Conservation (phyloP, 2,888 invertebrate species). For the Ethmia dodecea region DNA sequence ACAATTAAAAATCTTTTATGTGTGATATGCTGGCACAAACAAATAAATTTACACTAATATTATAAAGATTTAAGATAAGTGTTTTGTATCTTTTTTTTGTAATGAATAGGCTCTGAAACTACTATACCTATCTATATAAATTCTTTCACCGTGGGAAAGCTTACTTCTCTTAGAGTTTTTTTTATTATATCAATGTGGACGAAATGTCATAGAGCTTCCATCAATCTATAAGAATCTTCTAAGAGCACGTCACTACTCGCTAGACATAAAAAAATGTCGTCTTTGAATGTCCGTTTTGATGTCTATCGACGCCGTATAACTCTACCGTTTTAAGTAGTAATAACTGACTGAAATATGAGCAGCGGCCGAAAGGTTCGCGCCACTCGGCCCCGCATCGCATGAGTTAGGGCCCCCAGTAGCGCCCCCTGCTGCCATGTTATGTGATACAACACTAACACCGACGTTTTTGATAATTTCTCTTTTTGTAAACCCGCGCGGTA, state of each 20-base stretch:
- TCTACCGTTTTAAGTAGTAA: slow-evolving; percentile 60
- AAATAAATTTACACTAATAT: too few relatives aligned
- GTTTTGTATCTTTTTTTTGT: too few relatives aligned
- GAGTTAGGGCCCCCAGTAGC: slow-evolving; percentile 62
- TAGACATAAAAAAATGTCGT: slow-evolving; percentile 44
- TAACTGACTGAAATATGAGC: slow-evolving; percentile 50
- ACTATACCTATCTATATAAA: too few relatives aligned
- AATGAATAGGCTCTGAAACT: too few relatives aligned
- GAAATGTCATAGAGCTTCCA: slow-evolving; percentile 7
- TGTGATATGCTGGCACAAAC: too few relatives aligned
- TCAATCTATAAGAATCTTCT: slow-evolving; percentile 11
- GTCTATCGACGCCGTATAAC: slow-evolving; percentile 57
- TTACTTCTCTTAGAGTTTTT: too few relatives aligned
- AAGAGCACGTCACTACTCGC: slow-evolving; percentile 33
- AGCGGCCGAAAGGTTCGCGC: slow-evolving; percentile 30
- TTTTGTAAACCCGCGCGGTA: slow-evolving; percentile 26
- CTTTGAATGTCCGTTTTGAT: slow-evolving; percentile 50
- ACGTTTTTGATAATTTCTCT: slow-evolving; percentile 42
- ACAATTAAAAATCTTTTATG: too few relatives aligned
- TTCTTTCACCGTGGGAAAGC: too few relatives aligned
- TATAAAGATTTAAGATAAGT: too few relatives aligned
- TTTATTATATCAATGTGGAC: too few relatives aligned
- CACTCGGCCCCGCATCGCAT: slow-evolving; percentile 26
- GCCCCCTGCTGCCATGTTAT: slow-evolving; percentile 62
- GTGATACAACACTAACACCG: slow-evolving; percentile 60